phyloP scores from a whole-genome alignment of 2,797 vertebrate species.

The Gila robusta region DNA sequence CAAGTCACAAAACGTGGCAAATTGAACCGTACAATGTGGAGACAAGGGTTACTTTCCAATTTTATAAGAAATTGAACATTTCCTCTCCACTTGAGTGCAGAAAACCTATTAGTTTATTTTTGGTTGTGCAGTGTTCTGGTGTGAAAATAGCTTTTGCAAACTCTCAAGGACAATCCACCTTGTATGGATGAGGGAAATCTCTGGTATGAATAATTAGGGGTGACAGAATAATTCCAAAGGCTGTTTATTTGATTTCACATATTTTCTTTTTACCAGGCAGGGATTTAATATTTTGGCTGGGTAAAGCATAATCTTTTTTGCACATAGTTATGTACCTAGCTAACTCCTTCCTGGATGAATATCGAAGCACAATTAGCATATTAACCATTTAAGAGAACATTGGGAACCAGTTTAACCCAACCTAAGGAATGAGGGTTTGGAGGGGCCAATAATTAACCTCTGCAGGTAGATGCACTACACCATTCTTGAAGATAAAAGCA shows the following conservation, averaged over 20 bases:
- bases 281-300: conserved; percentile 33
- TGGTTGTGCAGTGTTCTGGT: background rate
- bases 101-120: background rate
- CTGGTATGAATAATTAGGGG: conserved; percentile 36
- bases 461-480: background rate
- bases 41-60: background rate
- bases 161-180: conserved; percentile 34
- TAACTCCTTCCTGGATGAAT: background rate
- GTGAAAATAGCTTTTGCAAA: conserved; percentile 11
- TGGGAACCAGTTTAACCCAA: background rate
- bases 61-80: background rate
- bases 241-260: conserved; percentile 50
- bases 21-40: conserved; percentile 26
- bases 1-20: conserved; percentile 37
- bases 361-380: background rate
- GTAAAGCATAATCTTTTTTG: conserved; percentile 23
- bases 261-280: conserved; percentile 24
- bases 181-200: conserved; percentile 3
- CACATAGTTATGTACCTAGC: conserved; percentile 12
- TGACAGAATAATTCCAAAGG: conserved; percentile 43
- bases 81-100: background rate
- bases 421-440: background rate
- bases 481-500: background rate
- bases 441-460: background rate
- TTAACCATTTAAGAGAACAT: background rate